Evolutionary conservation across 2,113 vertebrate species (phyloP), one percentile per base, ranked within the genome.

Genomic region (Urocitellus parryii): DNA sequence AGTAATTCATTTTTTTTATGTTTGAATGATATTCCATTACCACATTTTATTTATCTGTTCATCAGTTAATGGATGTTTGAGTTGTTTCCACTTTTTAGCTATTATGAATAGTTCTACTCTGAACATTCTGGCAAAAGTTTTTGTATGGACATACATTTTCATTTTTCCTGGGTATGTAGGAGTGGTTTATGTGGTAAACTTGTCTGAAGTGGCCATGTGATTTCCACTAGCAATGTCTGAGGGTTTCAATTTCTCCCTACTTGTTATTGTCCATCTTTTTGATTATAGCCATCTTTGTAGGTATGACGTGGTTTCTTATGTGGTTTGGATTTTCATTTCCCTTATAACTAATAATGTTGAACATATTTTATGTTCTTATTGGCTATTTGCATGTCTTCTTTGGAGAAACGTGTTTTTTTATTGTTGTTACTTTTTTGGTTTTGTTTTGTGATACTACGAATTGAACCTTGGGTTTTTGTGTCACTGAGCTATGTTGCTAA

Each of bases 241-340:
- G 12, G 32, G 56, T 86, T 96, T 87, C 63, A 42, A 4, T 93
- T 86, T 90, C 70, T 82, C 48, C 22, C 27, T 58, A 20, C 29
- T 92, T 85, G 34, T 37, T 27, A 53, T 3, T 72, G 13, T 77
- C 37, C 65, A 0, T 79, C 51, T 94, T 65, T 90, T 65, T 86
- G 9, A 20, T 81, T 85, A 34, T 5, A 90, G n/a, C 85, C 45
- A 16, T 88, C 20, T 34, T 79, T 20, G 11, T 65, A 61, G 37
- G 34, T 37, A 32, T 63, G 18, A n/a, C 13, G 45, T 74, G n/a
- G 18, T 79, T 27, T 85, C 79, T 94, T 78, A 37, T 14, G n/a
- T 90, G 77, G 63, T 84, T 95, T 96, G 78, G 39, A 68, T 92
- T 88, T 95, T 70, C 1, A 72, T 83, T 88, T 70, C 32, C 7